Base-by-base conservation (phyloP, 1,140 invertebrate genomes). In the Leptonema lineaticorne region DNA sequence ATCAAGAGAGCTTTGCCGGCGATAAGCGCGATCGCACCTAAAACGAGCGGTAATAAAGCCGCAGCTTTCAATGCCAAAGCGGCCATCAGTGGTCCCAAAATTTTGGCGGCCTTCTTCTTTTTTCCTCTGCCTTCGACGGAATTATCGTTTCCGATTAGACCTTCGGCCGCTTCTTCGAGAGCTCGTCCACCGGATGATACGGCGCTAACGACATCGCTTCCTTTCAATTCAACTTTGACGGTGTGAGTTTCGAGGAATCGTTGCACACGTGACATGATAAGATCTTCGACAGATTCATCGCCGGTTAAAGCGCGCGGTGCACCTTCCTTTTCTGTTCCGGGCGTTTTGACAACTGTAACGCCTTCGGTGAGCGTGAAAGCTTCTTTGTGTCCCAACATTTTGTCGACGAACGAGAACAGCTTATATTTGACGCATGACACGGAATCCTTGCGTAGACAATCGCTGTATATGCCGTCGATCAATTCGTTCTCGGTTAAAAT, bases 1-100 rank as follows among this genome's bases (percentile, higher is more conserved):
- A 93, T 88, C 63, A 93, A 77, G 73, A 93, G 82, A 57, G 92
- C 92, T 77, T 93, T 93, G 66, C 92, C 92, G 45, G 92, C 92
- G 72, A 93, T 91, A 69, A 93, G 78, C 11, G 91, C 92, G 69
- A 93, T 92, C 30, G 87, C 90, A 27, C 89, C 90, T 7, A 93
- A 83, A 0, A 90, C 86, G 56, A 93, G 76, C 3, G 91, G 91
- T 69, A 92, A 79, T 16, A 93, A 78, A 22, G 91, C 89, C 71
- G 90, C 90, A 66, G 90, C 86, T 78, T 93, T 93, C 74, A 93
- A 76, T 11, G 89, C 90, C 50, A 92, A 76, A 48, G 89, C 85
- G 73, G 90, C 86, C 62, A 92, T 82, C 56, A 93, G 77, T 0
- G 90, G 90, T 53, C 91, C 88, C n/a, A 93, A 75, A 60, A 92